Evolutionary conservation across 2,888 invertebrate species (phyloP).

Genomic region (Apamea sordens): DNA sequence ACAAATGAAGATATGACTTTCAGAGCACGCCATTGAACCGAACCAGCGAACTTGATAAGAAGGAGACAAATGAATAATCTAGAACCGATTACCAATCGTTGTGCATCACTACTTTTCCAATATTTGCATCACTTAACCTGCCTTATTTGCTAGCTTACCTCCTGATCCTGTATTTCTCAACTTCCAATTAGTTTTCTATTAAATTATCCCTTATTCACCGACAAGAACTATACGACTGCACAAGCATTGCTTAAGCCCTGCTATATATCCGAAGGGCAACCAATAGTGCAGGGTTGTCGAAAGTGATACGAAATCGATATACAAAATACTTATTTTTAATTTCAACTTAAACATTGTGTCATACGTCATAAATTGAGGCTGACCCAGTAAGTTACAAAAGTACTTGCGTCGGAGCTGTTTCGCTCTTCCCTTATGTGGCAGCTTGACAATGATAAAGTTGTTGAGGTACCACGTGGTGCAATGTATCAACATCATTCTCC

Average conservation of each 20-base stretch:
- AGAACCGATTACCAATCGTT: conserved; percentile 14
- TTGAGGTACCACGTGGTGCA: background rate
- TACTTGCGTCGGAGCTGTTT: no score
- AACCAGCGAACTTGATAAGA: background rate
- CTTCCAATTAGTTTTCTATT: conserved; percentile 13
- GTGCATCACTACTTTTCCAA: background rate
- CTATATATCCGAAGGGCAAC: conserved; percentile 57
- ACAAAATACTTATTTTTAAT: no score
- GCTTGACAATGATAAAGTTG: no score
- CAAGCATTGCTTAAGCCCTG: conserved; percentile 37
- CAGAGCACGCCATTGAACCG: background rate
- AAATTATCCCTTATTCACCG: conserved; percentile 37
- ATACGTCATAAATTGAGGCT: no score
- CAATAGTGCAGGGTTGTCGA: conserved; percentile 48
- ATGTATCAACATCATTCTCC: background rate
- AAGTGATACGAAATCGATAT: conserved; percentile 13
- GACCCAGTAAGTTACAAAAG: no score
- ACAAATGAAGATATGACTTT: background rate
- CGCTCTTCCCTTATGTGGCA: no score
- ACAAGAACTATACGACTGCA: conserved; percentile 33
- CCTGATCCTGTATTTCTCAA: conserved; percentile 29
- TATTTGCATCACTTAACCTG: conserved; percentile 1
- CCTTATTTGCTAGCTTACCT: conserved; percentile 41
- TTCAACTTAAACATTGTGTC: no score
- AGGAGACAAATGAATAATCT: conserved; percentile 4